Evolutionary conservation across 2,888 invertebrate genomes (phyloP).

Genomic region (Dryococelus australis): DNA sequence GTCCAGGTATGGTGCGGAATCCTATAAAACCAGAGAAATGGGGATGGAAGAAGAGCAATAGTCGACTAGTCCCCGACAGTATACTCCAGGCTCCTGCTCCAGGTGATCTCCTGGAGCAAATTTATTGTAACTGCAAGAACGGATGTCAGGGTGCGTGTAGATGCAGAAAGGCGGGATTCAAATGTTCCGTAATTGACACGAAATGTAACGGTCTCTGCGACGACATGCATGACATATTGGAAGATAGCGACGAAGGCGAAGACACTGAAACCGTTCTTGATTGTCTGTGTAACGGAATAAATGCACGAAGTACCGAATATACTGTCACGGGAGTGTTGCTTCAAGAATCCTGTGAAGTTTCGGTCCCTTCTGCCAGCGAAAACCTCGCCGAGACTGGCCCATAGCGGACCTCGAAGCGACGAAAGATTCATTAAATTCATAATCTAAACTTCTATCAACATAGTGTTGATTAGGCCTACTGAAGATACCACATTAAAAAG

Average conservation of each 20-base stretch:
- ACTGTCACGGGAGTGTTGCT: background rate
- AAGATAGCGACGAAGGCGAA: slow-evolving; percentile 50
- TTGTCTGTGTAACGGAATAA: slow-evolving; percentile 47
- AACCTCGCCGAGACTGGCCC: slow-evolving; percentile 41
- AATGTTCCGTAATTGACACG: slow-evolving; percentile 31
- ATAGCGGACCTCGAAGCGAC: slow-evolving; percentile 40
- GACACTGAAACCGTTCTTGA: slow-evolving; percentile 48
- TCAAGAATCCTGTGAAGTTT: slow-evolving; percentile 31
- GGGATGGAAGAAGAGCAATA: slow-evolving; percentile 45
- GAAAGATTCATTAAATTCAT: slow-evolving; percentile 40
- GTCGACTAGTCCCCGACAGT: slow-evolving; percentile 36
- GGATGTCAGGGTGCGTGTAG: slow-evolving; percentile 33
- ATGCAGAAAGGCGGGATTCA: slow-evolving; percentile 39
- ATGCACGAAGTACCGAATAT: slow-evolving; percentile 41
- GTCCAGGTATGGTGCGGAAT: slow-evolving; percentile 45
- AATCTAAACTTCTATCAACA: slow-evolving; percentile 26
- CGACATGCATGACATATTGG: slow-evolving; percentile 45
- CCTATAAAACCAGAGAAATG: slow-evolving; percentile 34
- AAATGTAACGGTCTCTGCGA: slow-evolving; percentile 47
- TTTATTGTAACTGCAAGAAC: slow-evolving; percentile 34
- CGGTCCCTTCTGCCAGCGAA: slow-evolving; percentile 40
- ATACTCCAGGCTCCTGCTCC: slow-evolving; percentile 37
- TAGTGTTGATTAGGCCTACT: slow-evolving; percentile 53
- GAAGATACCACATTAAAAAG: slow-evolving; percentile 55
- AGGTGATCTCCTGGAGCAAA: slow-evolving; percentile 41